A percentile compares a stretch with the other conserved stretches of the same genome.
Conservation (phyloP, 2,888 invertebrate genomes). For the Monopis laevigella region DNA sequence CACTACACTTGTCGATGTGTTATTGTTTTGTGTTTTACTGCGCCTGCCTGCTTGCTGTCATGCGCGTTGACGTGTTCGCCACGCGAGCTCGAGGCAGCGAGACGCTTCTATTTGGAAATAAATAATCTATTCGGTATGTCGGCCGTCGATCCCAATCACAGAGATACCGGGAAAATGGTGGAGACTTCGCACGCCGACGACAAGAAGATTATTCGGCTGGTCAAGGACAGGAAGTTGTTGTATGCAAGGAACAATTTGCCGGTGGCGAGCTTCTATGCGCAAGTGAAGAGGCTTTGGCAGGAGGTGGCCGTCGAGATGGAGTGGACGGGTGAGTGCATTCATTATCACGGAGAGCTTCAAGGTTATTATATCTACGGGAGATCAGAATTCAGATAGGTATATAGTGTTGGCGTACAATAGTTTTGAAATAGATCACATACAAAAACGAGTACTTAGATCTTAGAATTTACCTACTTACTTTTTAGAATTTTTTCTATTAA, state of each 20-base stretch:
- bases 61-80: conserved; percentile 46
- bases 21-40: conserved; percentile 45
- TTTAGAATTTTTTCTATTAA: too few relatives aligned
- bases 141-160: conserved; percentile 20
- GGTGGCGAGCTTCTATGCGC: conserved; percentile 52
- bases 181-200: conserved; percentile 54
- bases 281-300: conserved; percentile 48
- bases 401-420: too few relatives aligned
- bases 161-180: conserved; percentile 47
- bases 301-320: conserved; percentile 50
- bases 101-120: neutral
- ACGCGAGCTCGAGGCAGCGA: conserved; percentile 5
- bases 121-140: conserved; percentile 5
- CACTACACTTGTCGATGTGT: conserved; percentile 28
- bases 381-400: too few relatives aligned
- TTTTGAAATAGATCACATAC: too few relatives aligned
- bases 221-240: conserved; percentile 45
- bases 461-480: too few relatives aligned
- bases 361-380: too few relatives aligned
- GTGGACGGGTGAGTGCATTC: conserved; percentile 47
- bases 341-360: too few relatives aligned
- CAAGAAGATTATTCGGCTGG: conserved; percentile 47
- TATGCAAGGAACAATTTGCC: conserved; percentile 58
- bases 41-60: conserved; percentile 53
- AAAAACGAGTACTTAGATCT: too few relatives aligned